These are phyloP conservation scores for Hephaestus fuliginosus DNA, from an alignment of 2,797 vertebrate species.

Conservation along the genomic window DNA sequence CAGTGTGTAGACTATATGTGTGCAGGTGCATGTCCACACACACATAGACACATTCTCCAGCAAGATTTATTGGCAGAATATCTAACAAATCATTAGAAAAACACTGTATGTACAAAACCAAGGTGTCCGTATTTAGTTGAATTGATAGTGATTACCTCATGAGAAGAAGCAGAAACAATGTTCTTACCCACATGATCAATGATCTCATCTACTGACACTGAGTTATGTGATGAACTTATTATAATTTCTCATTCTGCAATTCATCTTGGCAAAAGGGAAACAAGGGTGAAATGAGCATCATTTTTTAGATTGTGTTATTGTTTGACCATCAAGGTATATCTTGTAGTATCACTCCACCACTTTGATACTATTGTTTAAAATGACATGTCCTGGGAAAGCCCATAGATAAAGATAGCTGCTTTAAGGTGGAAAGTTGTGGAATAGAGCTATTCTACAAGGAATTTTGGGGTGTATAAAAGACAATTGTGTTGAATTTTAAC, in stretches of 20 bases:
- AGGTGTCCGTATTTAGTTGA: constrained; percentile 2
- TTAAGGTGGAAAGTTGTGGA: constrained; percentile 17
- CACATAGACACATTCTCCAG: background rate
- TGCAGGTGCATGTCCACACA: background rate
- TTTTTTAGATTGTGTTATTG: constrained; percentile 72
- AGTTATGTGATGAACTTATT: constrained; percentile 28
- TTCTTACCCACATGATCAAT: background rate
- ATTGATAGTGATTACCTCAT: background rate
- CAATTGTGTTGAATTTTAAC: background rate
- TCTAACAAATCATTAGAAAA: background rate
- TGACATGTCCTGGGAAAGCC: constrained; percentile 64
- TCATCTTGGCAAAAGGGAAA: constrained; percentile 59
- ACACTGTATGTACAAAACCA: background rate
- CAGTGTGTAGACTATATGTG: background rate
- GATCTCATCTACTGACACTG: constrained; percentile 19
- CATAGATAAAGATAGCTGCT: constrained; percentile 57
- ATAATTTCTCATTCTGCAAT: constrained; percentile 38
- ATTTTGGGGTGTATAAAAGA: constrained; percentile 23
- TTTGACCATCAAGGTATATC: constrained; percentile 60
- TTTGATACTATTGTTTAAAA: constrained; percentile 78
- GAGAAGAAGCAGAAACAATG: constrained; percentile 11
- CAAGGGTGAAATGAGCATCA: constrained; percentile 65
- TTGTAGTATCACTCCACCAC: constrained; percentile 43
- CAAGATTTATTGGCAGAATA: background rate
- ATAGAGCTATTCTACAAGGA: constrained; percentile 12